These are phyloP conservation scores for Eupithecia centaureata DNA, from an alignment of 2,888 invertebrate genomes.

Conservation along the genomic window DNA sequence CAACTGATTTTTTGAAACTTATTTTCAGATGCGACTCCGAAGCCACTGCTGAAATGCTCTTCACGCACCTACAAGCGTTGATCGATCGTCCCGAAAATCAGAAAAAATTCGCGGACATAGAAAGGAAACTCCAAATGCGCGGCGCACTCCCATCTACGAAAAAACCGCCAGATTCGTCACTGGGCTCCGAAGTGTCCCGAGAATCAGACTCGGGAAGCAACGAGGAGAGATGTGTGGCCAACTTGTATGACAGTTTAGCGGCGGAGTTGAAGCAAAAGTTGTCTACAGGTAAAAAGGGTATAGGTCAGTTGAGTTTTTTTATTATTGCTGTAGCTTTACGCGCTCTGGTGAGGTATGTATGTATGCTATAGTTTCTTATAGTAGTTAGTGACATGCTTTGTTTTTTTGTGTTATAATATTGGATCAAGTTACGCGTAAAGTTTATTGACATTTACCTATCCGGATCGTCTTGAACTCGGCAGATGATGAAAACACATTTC, in stretches of 20 bases:
- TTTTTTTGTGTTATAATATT: background rate
- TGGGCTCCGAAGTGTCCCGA: slow-evolving; percentile 89
- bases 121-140: slow-evolving; percentile 82
- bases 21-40: slow-evolving; percentile 91
- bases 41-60: slow-evolving; percentile 94
- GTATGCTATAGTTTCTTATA: slow-evolving; percentile 30
- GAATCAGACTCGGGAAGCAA: slow-evolving; percentile 89
- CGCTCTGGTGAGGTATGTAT: slow-evolving; percentile 47
- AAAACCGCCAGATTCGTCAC: slow-evolving; percentile 88
- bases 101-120: slow-evolving; percentile 92
- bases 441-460: background rate
- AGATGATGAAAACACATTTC: slow-evolving; percentile 2
- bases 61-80: slow-evolving; percentile 92
- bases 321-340: slow-evolving; percentile 54
- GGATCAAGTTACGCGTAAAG: background rate
- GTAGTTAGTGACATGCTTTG: slow-evolving; percentile 1
- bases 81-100: slow-evolving; percentile 93
- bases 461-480: background rate
- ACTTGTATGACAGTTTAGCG: slow-evolving; percentile 94
- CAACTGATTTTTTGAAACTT: no score
- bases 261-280: slow-evolving; percentile 91
- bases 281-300: slow-evolving; percentile 82
- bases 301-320: slow-evolving; percentile 74
- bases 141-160: slow-evolving; percentile 84
- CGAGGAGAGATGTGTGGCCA: slow-evolving; percentile 88